Base-by-base conservation (phyloP, 2,888 invertebrate genomes). In the Caenorhabditis sinica region DNA sequence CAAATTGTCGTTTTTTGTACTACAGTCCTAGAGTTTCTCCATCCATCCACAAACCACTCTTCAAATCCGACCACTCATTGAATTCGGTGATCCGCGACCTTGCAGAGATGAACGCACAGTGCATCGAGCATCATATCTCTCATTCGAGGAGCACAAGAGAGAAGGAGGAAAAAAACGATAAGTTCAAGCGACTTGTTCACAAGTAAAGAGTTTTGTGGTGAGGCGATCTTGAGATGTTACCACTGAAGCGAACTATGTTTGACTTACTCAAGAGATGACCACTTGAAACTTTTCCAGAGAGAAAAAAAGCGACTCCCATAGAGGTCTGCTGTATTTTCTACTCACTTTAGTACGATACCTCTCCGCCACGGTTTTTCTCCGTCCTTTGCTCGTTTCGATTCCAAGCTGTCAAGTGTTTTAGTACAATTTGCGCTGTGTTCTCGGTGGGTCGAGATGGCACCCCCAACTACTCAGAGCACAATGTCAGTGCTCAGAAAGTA, bases 191-290 rank as follows among this genome's bases (percentile, higher is more conserved):
- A 83, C 69, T 83, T 83, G 83, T 83, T 83, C 83, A 83, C 83
- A 74, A 83, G 72, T 77, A 73, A 68, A 77, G 72, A 73, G 69
- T 66, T 74, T 65, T 60, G 56, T 53, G 25, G 13, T 68, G 56
- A 51, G 71, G 53, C 72, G 45, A 79, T 65, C 72, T 80, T 66
- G 58, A 83, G 73, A 79, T 83, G 79, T 79, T 73, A 53, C 74
- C 74, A 76, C 51, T 49, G 58, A 53, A 73, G 68, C 60, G 74
- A 83, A 83, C 83, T 83, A 75, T 83, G 83, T 83, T 83, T 83
- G 77, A 79, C 65, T 76, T 84, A 80, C 84, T 84, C 84, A 80
- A 83, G 83, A 83, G 79, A 80, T 80, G 84, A 84, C 84, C 84
- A 84, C 84, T 84, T 84, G 80, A 84, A 84, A 80, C 65, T 36